Evolutionary conservation across 2,797 vertebrate genomes (phyloP).

Genomic region (Gobionotothen gibberifrons): DNA sequence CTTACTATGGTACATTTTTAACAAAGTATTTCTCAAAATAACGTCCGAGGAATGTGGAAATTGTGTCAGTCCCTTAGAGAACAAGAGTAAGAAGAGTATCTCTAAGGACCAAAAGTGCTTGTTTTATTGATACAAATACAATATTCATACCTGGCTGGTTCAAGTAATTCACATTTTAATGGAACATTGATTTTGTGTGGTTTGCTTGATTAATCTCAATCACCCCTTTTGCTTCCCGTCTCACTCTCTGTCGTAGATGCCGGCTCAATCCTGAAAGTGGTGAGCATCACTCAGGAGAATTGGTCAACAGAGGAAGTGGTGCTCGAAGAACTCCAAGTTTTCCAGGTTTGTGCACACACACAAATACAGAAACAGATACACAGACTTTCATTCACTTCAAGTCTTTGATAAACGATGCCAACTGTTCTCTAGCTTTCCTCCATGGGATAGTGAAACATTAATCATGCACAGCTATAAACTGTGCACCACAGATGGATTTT

Average conservation of each 20-base stretch:
- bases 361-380: conserved; percentile 9
- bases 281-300: conserved; percentile 95
- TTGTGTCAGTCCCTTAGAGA: background rate
- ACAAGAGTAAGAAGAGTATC: background rate
- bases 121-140: background rate
- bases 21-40: background rate
- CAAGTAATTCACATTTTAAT: conserved; percentile 15
- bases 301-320: conserved; percentile 94
- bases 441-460: conserved; percentile 29
- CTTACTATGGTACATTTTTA: background rate
- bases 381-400: background rate
- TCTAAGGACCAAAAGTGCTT: background rate
- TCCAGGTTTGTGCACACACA: conserved; percentile 85
- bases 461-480: conserved; percentile 3
- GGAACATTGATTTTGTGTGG: conserved; percentile 6
- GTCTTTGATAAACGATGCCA: conserved; percentile 6
- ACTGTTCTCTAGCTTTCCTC: conserved; percentile 6
- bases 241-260: conserved; percentile 79
- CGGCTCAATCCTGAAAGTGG: conserved; percentile 94
- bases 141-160: background rate
- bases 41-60: background rate
- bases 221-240: background rate
- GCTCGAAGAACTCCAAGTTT: conserved; percentile 94
- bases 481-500: background rate
- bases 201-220: background rate